These are phyloP conservation scores for Ryuthela nishihirai DNA, from an alignment of 2,888 invertebrate genomes.

Conservation along the genomic window DNA sequence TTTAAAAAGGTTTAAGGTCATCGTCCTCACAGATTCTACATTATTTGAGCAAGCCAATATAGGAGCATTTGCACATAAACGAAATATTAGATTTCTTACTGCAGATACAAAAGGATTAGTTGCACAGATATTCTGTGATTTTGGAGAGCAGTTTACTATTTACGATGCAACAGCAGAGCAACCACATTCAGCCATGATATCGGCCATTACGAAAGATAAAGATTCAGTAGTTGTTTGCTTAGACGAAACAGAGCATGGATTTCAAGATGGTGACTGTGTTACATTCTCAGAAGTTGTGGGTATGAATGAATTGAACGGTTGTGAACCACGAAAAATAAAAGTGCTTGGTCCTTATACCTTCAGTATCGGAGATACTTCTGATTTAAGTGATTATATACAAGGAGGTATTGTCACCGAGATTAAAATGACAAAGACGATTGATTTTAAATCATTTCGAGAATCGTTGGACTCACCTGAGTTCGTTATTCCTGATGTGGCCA, in stretches of 20 bases:
- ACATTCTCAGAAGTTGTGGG: conserved; percentile 94
- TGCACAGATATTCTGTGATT: conserved; percentile 86
- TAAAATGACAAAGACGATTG: conserved; percentile 81
- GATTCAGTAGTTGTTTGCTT: conserved; percentile 91
- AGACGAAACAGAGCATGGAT: conserved; percentile 92
- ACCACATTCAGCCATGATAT: conserved; percentile 87
- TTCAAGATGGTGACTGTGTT: conserved; percentile 94
- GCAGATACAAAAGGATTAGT: conserved; percentile 89
- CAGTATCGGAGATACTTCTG: too few relatives aligned
- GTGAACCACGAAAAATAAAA: conserved; percentile 83
- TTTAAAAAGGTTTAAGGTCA: conserved; percentile 58
- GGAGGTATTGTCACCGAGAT: conserved; percentile 94
- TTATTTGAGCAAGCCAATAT: conserved; percentile 74
- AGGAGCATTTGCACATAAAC: conserved; percentile 76
- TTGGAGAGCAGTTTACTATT: conserved; percentile 83
- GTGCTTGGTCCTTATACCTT: conserved; percentile 89
- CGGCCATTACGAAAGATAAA: conserved; percentile 67
- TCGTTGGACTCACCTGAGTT: conserved; percentile 76
- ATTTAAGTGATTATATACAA: conserved; percentile 70
- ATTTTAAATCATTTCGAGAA: conserved; percentile 73
- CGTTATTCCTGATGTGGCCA: conserved; percentile 81
- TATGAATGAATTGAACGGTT: conserved; percentile 88
- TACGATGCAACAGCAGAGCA: conserved; percentile 90
- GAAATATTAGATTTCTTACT: conserved; percentile 77
- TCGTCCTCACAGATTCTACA: conserved; percentile 77